Percentiles rank a stretch among this genome's conserved stretches.
Evolutionary conservation across 2,797 vertebrate genomes (phyloP).

Genomic region (Cyprinella venusta): DNA sequence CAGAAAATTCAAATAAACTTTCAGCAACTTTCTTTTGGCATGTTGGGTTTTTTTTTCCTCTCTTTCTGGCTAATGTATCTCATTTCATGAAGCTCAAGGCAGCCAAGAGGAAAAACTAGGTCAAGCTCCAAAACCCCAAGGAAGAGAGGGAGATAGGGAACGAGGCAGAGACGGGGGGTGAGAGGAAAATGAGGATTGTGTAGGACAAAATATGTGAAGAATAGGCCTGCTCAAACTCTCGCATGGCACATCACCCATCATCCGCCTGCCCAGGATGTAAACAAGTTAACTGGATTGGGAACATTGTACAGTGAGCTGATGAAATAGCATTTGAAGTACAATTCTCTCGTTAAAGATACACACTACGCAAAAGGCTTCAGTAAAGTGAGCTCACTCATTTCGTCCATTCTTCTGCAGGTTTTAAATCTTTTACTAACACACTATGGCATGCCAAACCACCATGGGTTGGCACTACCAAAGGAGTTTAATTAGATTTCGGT

Average conservation of each 20-base stretch:
- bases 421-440: constrained; percentile 48
- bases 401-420: constrained; percentile 39
- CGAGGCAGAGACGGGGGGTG: constrained; percentile 24
- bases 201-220: constrained; percentile 50
- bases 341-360: constrained; percentile 25
- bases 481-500: constrained; percentile 42
- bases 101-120: constrained; percentile 70
- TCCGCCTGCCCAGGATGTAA: constrained; percentile 20
- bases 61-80: constrained; percentile 40
- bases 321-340: constrained; percentile 3
- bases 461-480: constrained; percentile 27
- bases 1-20: constrained; percentile 46
- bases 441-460: constrained; percentile 43
- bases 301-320: constrained; percentile 6
- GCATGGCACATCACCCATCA: constrained; percentile 46
- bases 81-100: constrained; percentile 49
- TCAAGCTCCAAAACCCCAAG: constrained; percentile 68
- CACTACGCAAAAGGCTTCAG: constrained; percentile 28
- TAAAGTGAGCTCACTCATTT: constrained; percentile 45
- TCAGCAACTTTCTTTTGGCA: constrained; percentile 26
- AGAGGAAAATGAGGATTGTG: constrained; percentile 52
- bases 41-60: constrained; percentile 10
- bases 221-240: constrained; percentile 30
- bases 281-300: constrained; percentile 26
- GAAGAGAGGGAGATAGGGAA: constrained; percentile 32